A percentile compares a stretch with the other conserved stretches of the same genome.
Conservation (phyloP, 2,888 invertebrate species). For the Eupithecia centaureata region DNA sequence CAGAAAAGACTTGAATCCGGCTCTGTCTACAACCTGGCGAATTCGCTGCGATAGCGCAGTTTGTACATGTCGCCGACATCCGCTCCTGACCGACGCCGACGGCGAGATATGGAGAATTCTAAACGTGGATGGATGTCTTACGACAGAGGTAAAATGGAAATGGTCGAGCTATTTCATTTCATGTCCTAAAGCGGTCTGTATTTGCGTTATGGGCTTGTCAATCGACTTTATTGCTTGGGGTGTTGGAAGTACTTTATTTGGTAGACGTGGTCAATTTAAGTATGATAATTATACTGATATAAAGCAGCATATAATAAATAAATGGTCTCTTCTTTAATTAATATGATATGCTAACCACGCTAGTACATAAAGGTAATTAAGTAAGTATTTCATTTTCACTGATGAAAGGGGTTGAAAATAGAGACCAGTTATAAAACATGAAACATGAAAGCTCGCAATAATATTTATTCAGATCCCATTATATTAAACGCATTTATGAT, state of each 20-base stretch:
- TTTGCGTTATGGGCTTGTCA: slow-evolving; percentile 4
- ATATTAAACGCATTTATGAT: neutral
- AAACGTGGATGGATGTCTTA: slow-evolving; percentile 22
- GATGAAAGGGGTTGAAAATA: too few species aligned
- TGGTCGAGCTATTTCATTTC: slow-evolving; percentile 1
- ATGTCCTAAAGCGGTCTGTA: neutral
- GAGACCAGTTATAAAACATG: too few species aligned
- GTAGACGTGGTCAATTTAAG: neutral
- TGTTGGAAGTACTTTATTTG: neutral
- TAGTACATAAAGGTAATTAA: too few species aligned
- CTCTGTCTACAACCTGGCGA: slow-evolving; percentile 7
- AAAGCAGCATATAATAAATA: too few species aligned
- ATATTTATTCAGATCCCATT: too few species aligned
- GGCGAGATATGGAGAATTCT: slow-evolving; percentile 25
- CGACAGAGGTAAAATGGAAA: slow-evolving; percentile 10
- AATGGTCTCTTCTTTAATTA: too few species aligned
- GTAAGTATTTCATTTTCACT: too few species aligned
- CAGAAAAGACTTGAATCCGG: neutral
- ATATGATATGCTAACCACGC: too few species aligned
- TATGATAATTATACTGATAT: neutral
- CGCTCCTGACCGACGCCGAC: slow-evolving; percentile 30
- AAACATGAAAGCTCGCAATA: too few species aligned
- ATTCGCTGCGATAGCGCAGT: slow-evolving; percentile 27
- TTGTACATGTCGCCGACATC: slow-evolving; percentile 32
- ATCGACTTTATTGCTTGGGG: neutral